Conservation (phyloP, 1,140 invertebrate species). For the Heliconius nattereri region DNA sequence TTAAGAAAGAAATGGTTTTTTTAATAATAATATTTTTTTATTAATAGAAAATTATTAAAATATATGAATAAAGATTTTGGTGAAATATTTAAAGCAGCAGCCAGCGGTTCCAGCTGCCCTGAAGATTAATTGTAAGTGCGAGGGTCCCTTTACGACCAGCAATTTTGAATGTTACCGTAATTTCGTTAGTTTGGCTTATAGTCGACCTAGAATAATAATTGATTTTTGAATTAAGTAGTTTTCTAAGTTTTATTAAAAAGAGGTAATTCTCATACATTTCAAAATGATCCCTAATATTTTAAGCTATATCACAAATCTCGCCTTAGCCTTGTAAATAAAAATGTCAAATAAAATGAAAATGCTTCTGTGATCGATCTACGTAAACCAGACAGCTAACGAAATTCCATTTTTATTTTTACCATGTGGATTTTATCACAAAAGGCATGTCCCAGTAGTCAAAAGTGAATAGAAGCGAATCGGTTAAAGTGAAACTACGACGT, state of each 20-base stretch:
- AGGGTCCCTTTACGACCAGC: slow-evolving; percentile 7
- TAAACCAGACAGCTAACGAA: not conserved
- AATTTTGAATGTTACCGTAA: slow-evolving; percentile 3
- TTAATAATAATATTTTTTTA: too few species aligned
- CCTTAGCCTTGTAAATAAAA: not conserved
- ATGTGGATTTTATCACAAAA: slow-evolving; percentile 14
- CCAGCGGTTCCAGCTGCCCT: slow-evolving; percentile 1
- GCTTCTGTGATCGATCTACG: not conserved
- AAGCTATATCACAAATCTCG: too few species aligned
- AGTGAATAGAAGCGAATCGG: slow-evolving; percentile 8
- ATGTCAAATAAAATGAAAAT: not conserved
- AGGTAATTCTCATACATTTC: too few species aligned
- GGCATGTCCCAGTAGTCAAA: not conserved
- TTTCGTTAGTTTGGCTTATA: not conserved
- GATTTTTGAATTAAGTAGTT: not conserved
- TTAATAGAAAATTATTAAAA: not conserved
- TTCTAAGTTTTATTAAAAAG: not conserved
- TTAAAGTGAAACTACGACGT: slow-evolving; percentile 13
- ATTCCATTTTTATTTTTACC: slow-evolving; percentile 6
- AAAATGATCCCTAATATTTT: too few species aligned
- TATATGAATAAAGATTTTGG: not conserved
- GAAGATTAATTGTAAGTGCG: slow-evolving; percentile 11
- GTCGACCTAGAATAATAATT: not conserved
- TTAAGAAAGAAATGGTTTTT: too few species aligned
- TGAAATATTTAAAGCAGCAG: not conserved